A percentile compares a stretch with the other conserved stretches of the same genome.
Conservation (phyloP, 2,888 invertebrate species). For the Allophyes oxyacanthae region DNA sequence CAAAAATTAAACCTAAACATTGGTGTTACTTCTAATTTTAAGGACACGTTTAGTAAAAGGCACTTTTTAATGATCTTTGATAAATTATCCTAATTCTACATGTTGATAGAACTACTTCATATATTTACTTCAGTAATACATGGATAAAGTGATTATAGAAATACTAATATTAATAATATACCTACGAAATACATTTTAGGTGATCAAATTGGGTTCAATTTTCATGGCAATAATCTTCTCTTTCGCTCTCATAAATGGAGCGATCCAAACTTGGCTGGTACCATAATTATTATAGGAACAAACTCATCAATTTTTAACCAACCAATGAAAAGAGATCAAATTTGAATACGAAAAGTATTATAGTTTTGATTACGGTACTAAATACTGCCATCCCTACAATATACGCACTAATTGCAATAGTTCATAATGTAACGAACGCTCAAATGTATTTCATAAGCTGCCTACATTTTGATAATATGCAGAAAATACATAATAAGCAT, state of each 20-base stretch:
- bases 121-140: constrained; percentile 10
- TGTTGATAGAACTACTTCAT: constrained; percentile 16
- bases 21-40: constrained; percentile 42
- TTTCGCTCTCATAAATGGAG: constrained; percentile 1
- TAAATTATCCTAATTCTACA: constrained; percentile 10
- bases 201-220: constrained; percentile 7
- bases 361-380: background rate
- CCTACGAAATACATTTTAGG: constrained; percentile 12
- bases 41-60: constrained; percentile 60
- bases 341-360: constrained; percentile 4
- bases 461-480: background rate
- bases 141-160: constrained; percentile 6
- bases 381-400: background rate
- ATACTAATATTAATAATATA: background rate
- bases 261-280: background rate
- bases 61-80: constrained; percentile 50
- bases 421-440: background rate
- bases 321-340: constrained; percentile 4
- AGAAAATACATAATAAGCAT: background rate
- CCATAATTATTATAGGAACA: constrained; percentile 12
- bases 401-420: background rate
- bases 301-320: constrained; percentile 10
- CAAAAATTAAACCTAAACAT: constrained; percentile 30
- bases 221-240: too few relatives aligned
- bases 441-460: too few relatives aligned